Conservation (phyloP, 2,113 vertebrate species). For the Erythrolamprus reginae region DNA sequence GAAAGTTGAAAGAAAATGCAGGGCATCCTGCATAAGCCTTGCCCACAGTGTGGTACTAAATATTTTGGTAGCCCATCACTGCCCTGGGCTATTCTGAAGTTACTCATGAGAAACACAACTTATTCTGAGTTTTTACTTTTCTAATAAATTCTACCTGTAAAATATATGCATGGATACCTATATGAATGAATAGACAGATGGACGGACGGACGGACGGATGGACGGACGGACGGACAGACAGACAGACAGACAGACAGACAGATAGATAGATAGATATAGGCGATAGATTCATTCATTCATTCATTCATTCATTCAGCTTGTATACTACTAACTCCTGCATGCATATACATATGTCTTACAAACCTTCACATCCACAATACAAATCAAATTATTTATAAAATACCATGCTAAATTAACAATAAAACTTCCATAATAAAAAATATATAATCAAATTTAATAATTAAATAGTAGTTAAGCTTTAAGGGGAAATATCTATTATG, state of each 20-base stretch:
- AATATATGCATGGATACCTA: not conserved
- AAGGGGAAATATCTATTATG: not conserved
- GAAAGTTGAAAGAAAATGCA: no score
- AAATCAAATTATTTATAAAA: not conserved
- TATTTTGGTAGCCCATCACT: no score
- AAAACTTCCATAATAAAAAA: not conserved
- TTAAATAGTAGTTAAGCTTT: not conserved
- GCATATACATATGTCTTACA: not conserved
- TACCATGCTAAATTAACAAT: not conserved
- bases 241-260: no score
- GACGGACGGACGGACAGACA: rapidly evolving
- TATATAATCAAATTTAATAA: not conserved
- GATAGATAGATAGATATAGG: no score
- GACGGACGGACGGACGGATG: rapidly evolving
- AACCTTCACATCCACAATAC: not conserved
- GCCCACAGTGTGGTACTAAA: no score
- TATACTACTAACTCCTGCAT: not conserved
- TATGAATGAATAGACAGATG: not conserved
- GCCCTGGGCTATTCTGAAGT: no score
- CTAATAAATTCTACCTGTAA: not conserved
- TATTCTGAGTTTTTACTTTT: not conserved
- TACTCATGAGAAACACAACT: not conserved
- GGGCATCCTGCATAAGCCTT: no score
- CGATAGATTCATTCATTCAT: no score
- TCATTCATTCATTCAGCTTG: not conserved